phyloP scores from a whole-genome alignment of 2,888 invertebrate species.

The Corythucha ciliata region DNA sequence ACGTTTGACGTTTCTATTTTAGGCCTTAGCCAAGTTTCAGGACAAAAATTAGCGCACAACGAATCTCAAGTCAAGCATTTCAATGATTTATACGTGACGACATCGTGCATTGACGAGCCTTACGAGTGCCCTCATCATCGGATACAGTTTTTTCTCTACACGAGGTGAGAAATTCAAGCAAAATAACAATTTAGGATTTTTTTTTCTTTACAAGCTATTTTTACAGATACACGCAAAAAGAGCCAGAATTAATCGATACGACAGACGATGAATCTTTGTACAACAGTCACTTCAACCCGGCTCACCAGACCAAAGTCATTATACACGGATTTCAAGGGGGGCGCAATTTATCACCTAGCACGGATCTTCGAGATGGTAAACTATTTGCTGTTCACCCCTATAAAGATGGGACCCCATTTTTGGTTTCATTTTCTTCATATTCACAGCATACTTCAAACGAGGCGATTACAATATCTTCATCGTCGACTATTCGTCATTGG shows the following conservation, averaged over 20 bases:
- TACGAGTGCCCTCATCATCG: conserved; percentile 72
- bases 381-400: no score
- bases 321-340: conserved; percentile 89
- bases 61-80: conserved; percentile 39
- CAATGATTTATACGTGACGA: conserved; percentile 63
- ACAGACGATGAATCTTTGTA: conserved; percentile 59
- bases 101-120: conserved; percentile 71
- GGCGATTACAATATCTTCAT: conserved; percentile 79
- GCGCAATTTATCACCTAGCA: conserved; percentile 68
- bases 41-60: no score
- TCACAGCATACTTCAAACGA: conserved; percentile 60
- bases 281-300: conserved; percentile 65
- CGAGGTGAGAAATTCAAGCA: conserved; percentile 50
- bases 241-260: conserved; percentile 62
- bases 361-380: conserved; percentile 63
- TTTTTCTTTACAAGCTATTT: not conserved
- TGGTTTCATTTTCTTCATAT: no score
- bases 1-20: no score
- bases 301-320: conserved; percentile 73
- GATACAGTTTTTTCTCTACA: conserved; percentile 73
- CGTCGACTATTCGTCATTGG: conserved; percentile 72
- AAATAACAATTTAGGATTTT: not conserved
- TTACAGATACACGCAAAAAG: conserved; percentile 59
- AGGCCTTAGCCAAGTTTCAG: no score
- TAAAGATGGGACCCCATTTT: not conserved